These are phyloP conservation scores for Crax fasciolata DNA, from an alignment of 2,797 vertebrate genomes.

Conservation along the genomic window DNA sequence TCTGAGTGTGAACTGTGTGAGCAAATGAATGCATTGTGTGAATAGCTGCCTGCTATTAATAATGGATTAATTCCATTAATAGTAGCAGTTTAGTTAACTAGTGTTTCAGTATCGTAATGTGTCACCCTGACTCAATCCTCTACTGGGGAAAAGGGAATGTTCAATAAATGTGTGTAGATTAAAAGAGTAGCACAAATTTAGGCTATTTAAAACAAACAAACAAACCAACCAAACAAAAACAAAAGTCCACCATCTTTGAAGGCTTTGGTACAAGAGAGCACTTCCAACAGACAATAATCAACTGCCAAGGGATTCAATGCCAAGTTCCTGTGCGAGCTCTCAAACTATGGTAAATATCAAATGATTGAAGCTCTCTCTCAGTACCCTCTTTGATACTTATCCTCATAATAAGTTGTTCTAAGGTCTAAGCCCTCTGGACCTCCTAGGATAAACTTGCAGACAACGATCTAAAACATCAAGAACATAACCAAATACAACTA, in stretches of 20 bases:
- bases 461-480: not conserved
- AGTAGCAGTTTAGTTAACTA: not conserved
- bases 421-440: not conserved
- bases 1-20: not conserved
- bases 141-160: not conserved
- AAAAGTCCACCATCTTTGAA: not conserved
- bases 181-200: not conserved
- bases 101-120: not conserved
- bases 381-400: not conserved
- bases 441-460: not conserved
- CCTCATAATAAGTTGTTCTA: not conserved
- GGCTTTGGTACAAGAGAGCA: not conserved
- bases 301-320: not conserved
- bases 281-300: not conserved
- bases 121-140: not conserved
- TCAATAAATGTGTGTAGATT: fast-evolving
- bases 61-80: not conserved
- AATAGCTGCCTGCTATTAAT: not conserved
- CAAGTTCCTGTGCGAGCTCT: not conserved
- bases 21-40: not conserved
- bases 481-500: not conserved
- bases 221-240: not conserved
- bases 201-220: not conserved
- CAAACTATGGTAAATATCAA: not conserved
- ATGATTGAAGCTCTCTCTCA: not conserved